Evolutionary conservation across 2,888 invertebrate genomes (phyloP), one percentile per base, ranked within the genome.

Genomic region (Drosophila parthenogenetica): DNA sequence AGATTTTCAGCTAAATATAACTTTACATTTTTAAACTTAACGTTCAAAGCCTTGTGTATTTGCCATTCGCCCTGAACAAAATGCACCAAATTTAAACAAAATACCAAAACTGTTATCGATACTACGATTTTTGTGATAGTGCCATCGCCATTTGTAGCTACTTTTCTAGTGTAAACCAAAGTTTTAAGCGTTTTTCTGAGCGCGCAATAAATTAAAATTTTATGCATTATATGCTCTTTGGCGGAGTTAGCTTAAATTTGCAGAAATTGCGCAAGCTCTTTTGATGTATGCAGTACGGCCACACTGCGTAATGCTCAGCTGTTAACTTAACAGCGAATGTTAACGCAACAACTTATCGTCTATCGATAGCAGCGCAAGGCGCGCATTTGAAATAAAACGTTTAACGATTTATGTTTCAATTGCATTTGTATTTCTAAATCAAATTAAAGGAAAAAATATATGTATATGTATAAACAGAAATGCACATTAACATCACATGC

Each of bases 391-490:
- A 68, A 43, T 46, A 0, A 13, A 55, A 61, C 14, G 32, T 46
- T 8, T 35, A 50, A 46, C 10, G 14, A 69, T 13, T 57, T 60
- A 43, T 17, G 50, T 64, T 70, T 58, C 40, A 48, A 51, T 59
- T 62, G 50, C 49, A 50, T 66, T 48, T 73, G 74, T 79, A 81
- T 81, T 81, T 69, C 67, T 54, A 71, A 70, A 71, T 57, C 57
- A 81, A 66, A 65, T 37, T n/a, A 22, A 25, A 32, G 14, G 13
- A 22, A 46, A 53, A 17, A 35, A 35, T 13, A 35, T 13, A 35
- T 29, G 29, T 8, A 35, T 13, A 35, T 35, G 37, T 51, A 22
- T 62, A 53, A 74, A 65, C 62, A 65, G 16, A 68, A 69, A 68
- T 81, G 69, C 51, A 64, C 53, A 53, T 70, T 66, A 61, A 68